Conservation (phyloP, 2,797 vertebrate species). For the Epinephelus coioides region DNA sequence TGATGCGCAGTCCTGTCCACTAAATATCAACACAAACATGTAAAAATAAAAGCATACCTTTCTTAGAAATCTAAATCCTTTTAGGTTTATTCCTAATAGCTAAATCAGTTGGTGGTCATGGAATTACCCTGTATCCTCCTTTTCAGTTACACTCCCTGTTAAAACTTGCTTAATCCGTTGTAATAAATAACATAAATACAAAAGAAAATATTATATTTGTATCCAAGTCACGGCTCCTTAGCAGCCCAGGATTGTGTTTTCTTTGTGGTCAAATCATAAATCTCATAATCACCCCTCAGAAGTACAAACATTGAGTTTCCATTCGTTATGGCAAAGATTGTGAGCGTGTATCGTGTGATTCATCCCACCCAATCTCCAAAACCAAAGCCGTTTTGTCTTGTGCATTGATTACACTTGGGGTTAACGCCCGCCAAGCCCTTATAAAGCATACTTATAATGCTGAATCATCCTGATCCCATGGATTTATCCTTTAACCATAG, state of each 20-base stretch:
- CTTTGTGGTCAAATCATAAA: constrained; percentile 41
- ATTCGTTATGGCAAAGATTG: constrained; percentile 16
- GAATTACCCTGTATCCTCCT: background rate
- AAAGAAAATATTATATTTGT: constrained; percentile 32
- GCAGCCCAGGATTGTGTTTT: background rate
- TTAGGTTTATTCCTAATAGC: background rate
- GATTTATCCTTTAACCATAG: constrained; percentile 58
- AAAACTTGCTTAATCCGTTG: constrained; percentile 32
- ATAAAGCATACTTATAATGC: constrained; percentile 40
- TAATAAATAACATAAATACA: constrained; percentile 19
- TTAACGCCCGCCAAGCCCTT: constrained; percentile 35
- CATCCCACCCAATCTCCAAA: constrained; percentile 36
- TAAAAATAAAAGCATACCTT: background rate
- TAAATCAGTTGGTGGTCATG: background rate
- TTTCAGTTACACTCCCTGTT: constrained; percentile 22
- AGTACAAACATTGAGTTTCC: constrained; percentile 28
- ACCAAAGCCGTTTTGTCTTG: constrained; percentile 48
- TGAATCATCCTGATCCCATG: constrained; percentile 64
- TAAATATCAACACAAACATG: background rate
- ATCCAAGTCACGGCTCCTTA: constrained; percentile 16
- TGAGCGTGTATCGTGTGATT: constrained; percentile 41
- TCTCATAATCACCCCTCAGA: constrained; percentile 40
- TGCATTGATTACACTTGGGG: constrained; percentile 44
- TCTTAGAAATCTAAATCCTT: background rate
- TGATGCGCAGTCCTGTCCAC: background rate